Base-by-base conservation (phyloP, 2,888 invertebrate genomes). In the Elysia crispata region DNA sequence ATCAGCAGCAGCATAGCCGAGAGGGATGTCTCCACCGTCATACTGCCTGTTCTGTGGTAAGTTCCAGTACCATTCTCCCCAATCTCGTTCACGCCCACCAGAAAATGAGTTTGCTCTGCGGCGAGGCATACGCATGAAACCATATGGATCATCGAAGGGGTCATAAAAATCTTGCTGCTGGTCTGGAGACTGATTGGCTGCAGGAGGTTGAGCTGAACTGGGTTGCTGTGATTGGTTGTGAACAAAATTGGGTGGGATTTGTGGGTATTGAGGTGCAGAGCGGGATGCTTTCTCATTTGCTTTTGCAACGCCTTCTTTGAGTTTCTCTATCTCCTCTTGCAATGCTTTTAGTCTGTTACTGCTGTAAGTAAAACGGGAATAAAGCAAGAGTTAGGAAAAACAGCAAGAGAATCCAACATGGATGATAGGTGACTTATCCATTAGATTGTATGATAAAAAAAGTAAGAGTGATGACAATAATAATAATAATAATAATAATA, bases 71-170 rank as follows among this genome's bases (percentile, higher is more conserved):
- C 88, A 88, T 79, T 88, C 88, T 33, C 87, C 88, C 83, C 85
- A 89, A 67, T 88, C 86, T 15, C 88, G 79, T 77, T 85, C 86
- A 28, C 85, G 85, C 57, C 85, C 86, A 1, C 89, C 89, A 13
- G 88, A 89, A 74, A 89, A 89, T 0, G 89, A 89, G 77, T 88
- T 88, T 1, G 89, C 89, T 23, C 89, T 85, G n/a, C 88, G 81
- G 18, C 88, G 81, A 11, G 88, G 89, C 73, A 88, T 87, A 74
- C 86, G 83, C 89, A 89, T 89, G 81, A 89, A 89, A n/a, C 88
- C 88, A 70, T 86, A 85, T 8, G 88, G 87, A 70, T 89, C 87
- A 50, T 89, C 89, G 20, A 88, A 88, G 49, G 89, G 89, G 77
- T 89, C 89, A 81, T 86, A 89, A 80, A 86, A 89, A 62, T 87